These are phyloP conservation scores for Aplodontia rufa DNA, from an alignment of 2,113 vertebrate species.

Conservation along the genomic window DNA sequence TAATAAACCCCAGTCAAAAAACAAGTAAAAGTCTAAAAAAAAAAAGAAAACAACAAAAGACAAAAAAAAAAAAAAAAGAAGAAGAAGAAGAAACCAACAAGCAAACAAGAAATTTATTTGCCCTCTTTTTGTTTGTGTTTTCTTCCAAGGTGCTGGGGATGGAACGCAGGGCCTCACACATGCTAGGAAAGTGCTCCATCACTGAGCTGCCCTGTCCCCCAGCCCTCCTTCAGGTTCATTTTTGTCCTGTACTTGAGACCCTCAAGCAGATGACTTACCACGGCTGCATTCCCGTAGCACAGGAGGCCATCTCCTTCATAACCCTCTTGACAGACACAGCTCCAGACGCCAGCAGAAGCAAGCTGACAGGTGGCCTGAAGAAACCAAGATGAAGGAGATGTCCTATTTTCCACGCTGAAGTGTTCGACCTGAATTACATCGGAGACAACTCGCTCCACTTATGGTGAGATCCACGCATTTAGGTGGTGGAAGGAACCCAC, in stretches of 20 bases:
- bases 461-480: not conserved
- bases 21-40: too few species aligned
- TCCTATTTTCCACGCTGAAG: not conserved
- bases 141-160: too few species aligned
- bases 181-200: too few species aligned
- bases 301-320: constrained; percentile 88
- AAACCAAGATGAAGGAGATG: not conserved
- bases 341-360: constrained; percentile 82
- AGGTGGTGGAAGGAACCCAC: rapidly evolving
- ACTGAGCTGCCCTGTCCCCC: too few species aligned
- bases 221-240: too few species aligned
- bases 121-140: too few species aligned
- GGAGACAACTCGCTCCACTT: rapidly evolving
- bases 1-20: too few species aligned
- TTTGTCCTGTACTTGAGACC: not conserved
- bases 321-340: constrained; percentile 89
- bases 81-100: too few species aligned
- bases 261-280: constrained; percentile 83
- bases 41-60: too few species aligned
- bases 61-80: too few species aligned
- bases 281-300: constrained; percentile 90
- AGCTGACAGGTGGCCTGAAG: constrained; percentile 86
- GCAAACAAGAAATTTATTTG: too few species aligned
- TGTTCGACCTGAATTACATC: not conserved
- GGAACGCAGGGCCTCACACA: too few species aligned